Base-by-base conservation (phyloP, 2,113 vertebrate species). In the Pipa parva region DNA sequence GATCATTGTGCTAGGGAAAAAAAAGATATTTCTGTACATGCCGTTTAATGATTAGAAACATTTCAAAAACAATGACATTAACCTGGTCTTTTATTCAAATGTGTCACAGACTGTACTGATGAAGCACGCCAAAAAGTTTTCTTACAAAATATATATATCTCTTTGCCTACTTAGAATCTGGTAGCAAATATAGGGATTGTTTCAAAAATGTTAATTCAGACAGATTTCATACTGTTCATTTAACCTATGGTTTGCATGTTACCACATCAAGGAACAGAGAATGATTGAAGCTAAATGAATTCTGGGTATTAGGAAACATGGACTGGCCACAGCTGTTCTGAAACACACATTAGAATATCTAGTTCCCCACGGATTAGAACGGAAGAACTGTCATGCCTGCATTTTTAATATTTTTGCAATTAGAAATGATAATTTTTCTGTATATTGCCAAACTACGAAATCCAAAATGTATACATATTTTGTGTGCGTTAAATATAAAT, bases 1-100 rank as follows among this genome's bases (percentile, higher is more conserved):
- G 76, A 88, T 85, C n/a, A 27, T 21, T 7, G 17, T 57, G 39
- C 48, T 20, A n/a, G 24, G 31, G 57, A 48, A 39, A 39, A n/a
- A n/a, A 52, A 63, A 9, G 59, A 21, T 39, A 52, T 61, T 61
- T 70, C 57, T 70, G 58, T 70, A 70, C 66, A 54, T 55, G 49
- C 26, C 20, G 50, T 25, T 60, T 46, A 29, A 39, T 27, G 7
- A 24, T 22, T 21, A 46, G 52, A 65, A 45, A 46, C 17, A 64
- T 54, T 8, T 36, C 7, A 36, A 49, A n/a, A n/a, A 31, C 27
- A 62, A 13, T 15, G 55, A 22, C 21, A n/a, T 5, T 63, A 29
- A 15, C 12, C 5, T 52, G 15, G 28, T 20, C n/a, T 56, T 33
- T 54, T 17, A 22, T 22, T 37, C 15, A 20, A 65, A 49, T 28